A percentile compares a stretch with the other conserved stretches of the same genome.
Conservation (phyloP, 92 coral and sea anemone species). For the Phenganax marumi region DNA sequence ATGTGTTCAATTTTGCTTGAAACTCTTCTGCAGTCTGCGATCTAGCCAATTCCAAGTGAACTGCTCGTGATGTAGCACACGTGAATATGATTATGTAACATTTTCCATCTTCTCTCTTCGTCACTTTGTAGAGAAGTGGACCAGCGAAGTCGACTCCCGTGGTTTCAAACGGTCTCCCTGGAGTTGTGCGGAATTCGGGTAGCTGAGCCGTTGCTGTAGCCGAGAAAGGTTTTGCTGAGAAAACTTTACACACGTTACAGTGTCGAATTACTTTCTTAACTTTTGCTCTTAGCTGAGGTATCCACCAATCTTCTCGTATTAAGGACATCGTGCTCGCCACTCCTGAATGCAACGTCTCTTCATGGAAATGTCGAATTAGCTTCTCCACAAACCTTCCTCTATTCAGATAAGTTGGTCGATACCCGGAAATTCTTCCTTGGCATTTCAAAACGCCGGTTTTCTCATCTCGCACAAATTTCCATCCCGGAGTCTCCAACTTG, state of each 20-base stretch:
- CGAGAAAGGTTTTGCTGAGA: constrained; percentile 43
- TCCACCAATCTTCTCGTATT: constrained; percentile 49
- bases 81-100: constrained; percentile 56
- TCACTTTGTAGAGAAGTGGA: constrained; percentile 53
- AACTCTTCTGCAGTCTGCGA: constrained; percentile 54
- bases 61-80: constrained; percentile 54
- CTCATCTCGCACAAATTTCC: constrained; percentile 42
- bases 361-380: constrained; percentile 5
- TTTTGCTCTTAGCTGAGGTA: constrained; percentile 42
- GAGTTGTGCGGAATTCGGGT: constrained; percentile 51
- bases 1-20: constrained; percentile 45
- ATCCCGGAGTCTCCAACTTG: constrained; percentile 45
- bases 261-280: constrained; percentile 45
- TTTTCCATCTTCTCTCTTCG: constrained; percentile 57
- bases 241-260: constrained; percentile 58
- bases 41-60: constrained; percentile 55
- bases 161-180: constrained; percentile 49
- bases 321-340: constrained; percentile 42
- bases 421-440: constrained; percentile 46
- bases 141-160: constrained; percentile 67
- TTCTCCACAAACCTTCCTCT: constrained; percentile 28
- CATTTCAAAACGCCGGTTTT: constrained; percentile 48
- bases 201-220: constrained; percentile 44
- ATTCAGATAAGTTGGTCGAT: constrained; percentile 42
- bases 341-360: constrained; percentile 37